Percentiles rank a stretch among this genome's conserved stretches.
phyloP scores from a whole-genome alignment of 2,888 invertebrate species.

The Diplolepis rosae region DNA sequence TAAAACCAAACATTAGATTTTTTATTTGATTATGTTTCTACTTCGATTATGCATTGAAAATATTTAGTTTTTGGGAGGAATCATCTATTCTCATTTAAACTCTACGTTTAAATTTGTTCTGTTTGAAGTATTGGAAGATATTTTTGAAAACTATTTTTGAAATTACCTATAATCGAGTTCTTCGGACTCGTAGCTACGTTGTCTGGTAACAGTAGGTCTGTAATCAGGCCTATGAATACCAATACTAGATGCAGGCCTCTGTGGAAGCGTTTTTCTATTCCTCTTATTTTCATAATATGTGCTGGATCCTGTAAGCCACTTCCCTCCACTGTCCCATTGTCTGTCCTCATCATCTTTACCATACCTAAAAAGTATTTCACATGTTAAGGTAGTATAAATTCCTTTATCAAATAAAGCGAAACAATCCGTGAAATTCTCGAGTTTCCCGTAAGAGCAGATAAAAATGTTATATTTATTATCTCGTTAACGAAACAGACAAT shows the following conservation, averaged over 20 bases:
- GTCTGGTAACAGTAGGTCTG: slow-evolving; percentile 65
- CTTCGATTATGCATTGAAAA: too few relatives aligned
- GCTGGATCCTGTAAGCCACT: slow-evolving; percentile 64
- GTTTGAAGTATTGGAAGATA: not conserved
- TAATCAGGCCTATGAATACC: slow-evolving; percentile 67
- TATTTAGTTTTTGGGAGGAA: too few relatives aligned
- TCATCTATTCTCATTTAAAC: not conserved
- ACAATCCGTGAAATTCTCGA: too few relatives aligned
- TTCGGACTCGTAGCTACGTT: slow-evolving; percentile 69
- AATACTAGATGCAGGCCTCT: slow-evolving; percentile 69
- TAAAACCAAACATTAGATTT: not conserved
- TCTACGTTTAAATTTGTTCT: not conserved
- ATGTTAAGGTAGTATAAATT: not conserved
- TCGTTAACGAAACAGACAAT: too few relatives aligned
- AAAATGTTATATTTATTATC: too few relatives aligned
- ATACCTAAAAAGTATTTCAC: slow-evolving; percentile 68
- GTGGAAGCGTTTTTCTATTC: slow-evolving; percentile 69
- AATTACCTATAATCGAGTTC: slow-evolving; percentile 67
- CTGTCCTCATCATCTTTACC: slow-evolving; percentile 81
- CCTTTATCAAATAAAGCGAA: too few relatives aligned
- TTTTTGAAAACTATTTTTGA: not conserved
- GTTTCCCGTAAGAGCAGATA: too few relatives aligned
- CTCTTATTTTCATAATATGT: slow-evolving; percentile 68
- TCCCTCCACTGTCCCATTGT: slow-evolving; percentile 85
- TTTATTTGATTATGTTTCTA: not conserved